Evolutionary conservation across 2,888 invertebrate genomes (phyloP).

Genomic region (Chrysodeixis includens): DNA sequence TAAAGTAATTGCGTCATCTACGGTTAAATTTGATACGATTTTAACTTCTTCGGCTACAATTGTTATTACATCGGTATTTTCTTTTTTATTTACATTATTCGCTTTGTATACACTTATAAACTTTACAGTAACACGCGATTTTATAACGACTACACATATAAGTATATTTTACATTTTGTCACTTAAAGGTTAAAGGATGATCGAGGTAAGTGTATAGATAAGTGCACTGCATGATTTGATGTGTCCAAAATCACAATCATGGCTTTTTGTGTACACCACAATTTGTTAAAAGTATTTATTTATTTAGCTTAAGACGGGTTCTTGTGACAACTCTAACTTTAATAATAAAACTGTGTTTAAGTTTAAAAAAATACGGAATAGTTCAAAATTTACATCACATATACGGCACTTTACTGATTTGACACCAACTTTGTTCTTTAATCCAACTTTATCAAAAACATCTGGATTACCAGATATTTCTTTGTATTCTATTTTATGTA

Average conservation of each 20-base stretch:
- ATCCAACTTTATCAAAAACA: not conserved
- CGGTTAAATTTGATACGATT: not conserved
- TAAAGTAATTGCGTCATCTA: not conserved
- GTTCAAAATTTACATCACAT: constrained; percentile 1
- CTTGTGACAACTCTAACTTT: not conserved
- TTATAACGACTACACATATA: constrained; percentile 28
- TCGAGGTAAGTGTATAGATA: constrained; percentile 56
- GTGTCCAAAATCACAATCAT: constrained; percentile 47
- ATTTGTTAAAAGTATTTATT: constrained; percentile 23
- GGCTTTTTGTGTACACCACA: constrained; percentile 53
- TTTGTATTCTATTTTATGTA: not conserved
- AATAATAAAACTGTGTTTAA: not conserved
- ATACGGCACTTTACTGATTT: constrained; percentile 3
- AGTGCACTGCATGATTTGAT: constrained; percentile 67
- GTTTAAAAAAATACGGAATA: not conserved
- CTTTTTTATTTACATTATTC: constrained; percentile 19
- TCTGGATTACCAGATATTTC: not conserved
- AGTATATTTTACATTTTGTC: constrained; percentile 43
- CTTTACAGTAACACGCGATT: constrained; percentile 45
- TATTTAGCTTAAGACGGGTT: constrained; percentile 25
- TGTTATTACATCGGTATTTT: constrained; percentile 9
- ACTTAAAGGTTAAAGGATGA: constrained; percentile 45
- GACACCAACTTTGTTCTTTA: not conserved
- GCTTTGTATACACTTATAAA: constrained; percentile 32
- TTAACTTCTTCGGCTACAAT: not conserved